Conservation (phyloP, 2,888 invertebrate species). For the Andrena praecox region DNA sequence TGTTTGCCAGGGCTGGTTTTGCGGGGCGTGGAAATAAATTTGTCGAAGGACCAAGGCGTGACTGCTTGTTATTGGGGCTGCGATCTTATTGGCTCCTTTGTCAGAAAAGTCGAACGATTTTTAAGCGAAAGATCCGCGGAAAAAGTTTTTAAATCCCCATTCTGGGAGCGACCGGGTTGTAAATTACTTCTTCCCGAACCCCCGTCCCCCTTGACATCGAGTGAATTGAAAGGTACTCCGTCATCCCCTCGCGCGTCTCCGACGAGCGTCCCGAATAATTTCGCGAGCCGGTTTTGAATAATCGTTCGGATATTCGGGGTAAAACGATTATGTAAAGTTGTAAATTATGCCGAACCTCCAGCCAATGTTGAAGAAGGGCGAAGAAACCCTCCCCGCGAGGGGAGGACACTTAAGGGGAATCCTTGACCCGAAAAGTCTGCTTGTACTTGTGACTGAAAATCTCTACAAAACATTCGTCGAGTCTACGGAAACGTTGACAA, state of each 20-base stretch:
- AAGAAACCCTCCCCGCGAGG: neutral
- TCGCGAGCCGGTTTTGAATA: constrained; percentile 34
- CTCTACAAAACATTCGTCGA: constrained; percentile 1
- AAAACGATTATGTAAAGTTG: constrained; percentile 27
- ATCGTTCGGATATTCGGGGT: constrained; percentile 32
- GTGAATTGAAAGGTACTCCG: constrained; percentile 23
- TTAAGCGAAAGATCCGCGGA: neutral
- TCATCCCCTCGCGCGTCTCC: constrained; percentile 12
- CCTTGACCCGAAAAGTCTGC: neutral
- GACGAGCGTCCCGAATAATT: constrained; percentile 18
- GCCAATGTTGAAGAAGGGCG: too few relatives aligned
- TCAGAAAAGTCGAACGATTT: neutral
- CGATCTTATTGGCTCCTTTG: neutral
- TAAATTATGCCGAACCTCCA: constrained; percentile 28
- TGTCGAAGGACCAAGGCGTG: neutral
- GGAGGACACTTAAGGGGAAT: neutral
- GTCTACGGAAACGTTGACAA: neutral
- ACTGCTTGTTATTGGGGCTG: neutral
- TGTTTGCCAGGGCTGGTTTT: too few relatives aligned
- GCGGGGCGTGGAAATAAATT: neutral
- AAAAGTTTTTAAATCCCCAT: constrained; percentile 3
- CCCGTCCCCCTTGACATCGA: neutral
- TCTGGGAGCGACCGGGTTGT: neutral
- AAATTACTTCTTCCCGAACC: constrained; percentile 1
- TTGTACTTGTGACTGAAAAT: neutral